Evolutionary conservation across 2,113 vertebrate species (phyloP).

Genomic region (Orientallactaga bullata): DNA sequence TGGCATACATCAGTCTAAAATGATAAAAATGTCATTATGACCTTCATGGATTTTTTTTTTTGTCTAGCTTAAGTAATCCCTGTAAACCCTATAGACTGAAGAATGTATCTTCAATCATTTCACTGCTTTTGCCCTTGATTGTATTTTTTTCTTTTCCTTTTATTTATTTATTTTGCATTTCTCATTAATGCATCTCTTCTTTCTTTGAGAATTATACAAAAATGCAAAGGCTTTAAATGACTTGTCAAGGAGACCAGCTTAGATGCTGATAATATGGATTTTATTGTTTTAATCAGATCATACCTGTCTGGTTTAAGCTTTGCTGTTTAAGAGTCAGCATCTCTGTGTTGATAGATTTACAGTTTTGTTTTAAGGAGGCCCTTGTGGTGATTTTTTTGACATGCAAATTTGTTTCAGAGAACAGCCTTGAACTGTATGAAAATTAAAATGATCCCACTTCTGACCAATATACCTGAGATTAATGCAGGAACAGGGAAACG

Average conservation of each 20-base stretch:
- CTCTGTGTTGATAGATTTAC: conserved; percentile 66
- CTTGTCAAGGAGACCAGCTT: conserved; percentile 79
- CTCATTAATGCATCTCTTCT: conserved; percentile 76
- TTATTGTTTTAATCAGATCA: conserved; percentile 81
- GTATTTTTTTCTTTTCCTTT: conserved; percentile 29
- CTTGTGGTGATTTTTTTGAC: conserved; percentile 58
- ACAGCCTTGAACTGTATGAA: conserved; percentile 24
- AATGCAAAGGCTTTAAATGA: conserved; percentile 77
- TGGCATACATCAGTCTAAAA: conserved; percentile 81
- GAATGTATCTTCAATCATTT: conserved; percentile 85
- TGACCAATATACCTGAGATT: background rate
- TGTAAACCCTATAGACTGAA: conserved; percentile 85
- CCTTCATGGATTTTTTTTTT: conserved; percentile 85
- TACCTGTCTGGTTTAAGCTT: conserved; percentile 58
- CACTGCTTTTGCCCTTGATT: conserved; percentile 81
- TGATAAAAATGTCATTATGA: conserved; percentile 86
- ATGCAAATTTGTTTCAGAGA: conserved; percentile 68
- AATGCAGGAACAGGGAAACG: background rate
- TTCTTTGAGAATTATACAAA: conserved; percentile 72
- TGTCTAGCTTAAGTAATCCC: conserved; percentile 83
- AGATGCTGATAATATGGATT: conserved; percentile 69
- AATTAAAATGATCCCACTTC: conserved; percentile 49
- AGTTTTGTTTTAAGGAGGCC: conserved; percentile 65
- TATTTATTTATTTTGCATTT: conserved; percentile 64
- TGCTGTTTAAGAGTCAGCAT: conserved; percentile 68